Evolutionary conservation across 2,113 vertebrate species (phyloP).

Genomic region (Drymodes brunneopygia): DNA sequence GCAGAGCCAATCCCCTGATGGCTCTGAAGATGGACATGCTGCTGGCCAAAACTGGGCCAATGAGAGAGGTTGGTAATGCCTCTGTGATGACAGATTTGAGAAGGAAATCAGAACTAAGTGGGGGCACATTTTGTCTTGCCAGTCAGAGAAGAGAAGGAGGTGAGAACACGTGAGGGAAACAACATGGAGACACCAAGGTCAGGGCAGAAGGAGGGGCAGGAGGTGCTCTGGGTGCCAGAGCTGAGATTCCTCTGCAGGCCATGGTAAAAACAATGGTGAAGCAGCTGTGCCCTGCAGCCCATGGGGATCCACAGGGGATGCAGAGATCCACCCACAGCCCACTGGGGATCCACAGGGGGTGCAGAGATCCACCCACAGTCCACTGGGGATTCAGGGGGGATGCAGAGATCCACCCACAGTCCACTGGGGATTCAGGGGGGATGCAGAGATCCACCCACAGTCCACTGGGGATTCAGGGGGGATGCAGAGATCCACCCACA

Average conservation of each 20-base stretch:
- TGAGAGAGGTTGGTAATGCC: neutral
- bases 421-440: neutral
- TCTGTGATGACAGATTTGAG: no score
- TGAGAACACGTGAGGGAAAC: neutral
- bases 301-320: neutral
- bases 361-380: neutral
- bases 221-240: rapidly evolving
- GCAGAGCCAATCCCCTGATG: no score
- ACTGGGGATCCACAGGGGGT: neutral
- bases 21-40: neutral
- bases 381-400: neutral
- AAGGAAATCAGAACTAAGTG: neutral
- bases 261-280: neutral
- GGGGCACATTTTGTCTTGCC: neutral
- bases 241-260: neutral
- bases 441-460: neutral
- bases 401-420: neutral
- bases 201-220: neutral
- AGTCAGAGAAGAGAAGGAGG: neutral
- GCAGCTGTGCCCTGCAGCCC: neutral
- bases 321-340: neutral
- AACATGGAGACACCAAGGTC: neutral
- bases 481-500: neutral
- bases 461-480: neutral
- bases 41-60: neutral